A percentile compares a stretch with the other conserved stretches of the same genome.
phyloP scores from a whole-genome alignment of 2,888 invertebrate species.

The Crossocerus cetratus region DNA sequence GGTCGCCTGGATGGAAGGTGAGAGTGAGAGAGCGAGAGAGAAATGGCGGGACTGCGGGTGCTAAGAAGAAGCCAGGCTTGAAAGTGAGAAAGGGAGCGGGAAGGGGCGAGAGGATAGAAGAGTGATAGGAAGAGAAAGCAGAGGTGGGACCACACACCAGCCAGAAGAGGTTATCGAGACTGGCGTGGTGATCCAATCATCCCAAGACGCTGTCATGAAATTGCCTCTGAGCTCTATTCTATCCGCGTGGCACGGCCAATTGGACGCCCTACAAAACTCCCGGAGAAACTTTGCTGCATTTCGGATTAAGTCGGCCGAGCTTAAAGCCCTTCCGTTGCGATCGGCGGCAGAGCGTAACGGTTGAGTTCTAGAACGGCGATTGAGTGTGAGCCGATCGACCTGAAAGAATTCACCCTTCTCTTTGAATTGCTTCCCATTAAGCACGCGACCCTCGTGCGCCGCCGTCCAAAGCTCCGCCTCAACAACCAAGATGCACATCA shows the following conservation, averaged over 20 bases:
- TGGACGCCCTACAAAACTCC: slow-evolving; percentile 63
- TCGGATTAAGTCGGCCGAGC: slow-evolving; percentile 62
- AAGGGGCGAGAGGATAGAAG: slow-evolving; percentile 11
- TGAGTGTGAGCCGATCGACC: slow-evolving; percentile 44
- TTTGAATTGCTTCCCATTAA: slow-evolving; percentile 45
- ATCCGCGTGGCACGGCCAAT: slow-evolving; percentile 71
- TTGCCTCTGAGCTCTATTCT: slow-evolving; percentile 72
- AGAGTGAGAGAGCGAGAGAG: slow-evolving; percentile 29
- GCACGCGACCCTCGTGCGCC: slow-evolving; percentile 18
- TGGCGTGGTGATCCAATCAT: slow-evolving; percentile 73
- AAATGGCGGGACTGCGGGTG: slow-evolving; percentile 16
- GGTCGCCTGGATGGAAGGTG: neutral
- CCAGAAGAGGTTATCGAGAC: slow-evolving; percentile 68
- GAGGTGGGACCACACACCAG: slow-evolving; percentile 35
- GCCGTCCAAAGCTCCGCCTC: neutral
- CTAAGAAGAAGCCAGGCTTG: neutral
- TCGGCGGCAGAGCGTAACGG: slow-evolving; percentile 52
- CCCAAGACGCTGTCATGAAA: slow-evolving; percentile 73
- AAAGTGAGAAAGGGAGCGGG: slow-evolving; percentile 4
- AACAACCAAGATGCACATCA: too few species aligned
- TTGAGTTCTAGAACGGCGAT: slow-evolving; percentile 29
- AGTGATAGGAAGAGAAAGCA: slow-evolving; percentile 15
- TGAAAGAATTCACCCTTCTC: slow-evolving; percentile 54
- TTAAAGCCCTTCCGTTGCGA: slow-evolving; percentile 52
- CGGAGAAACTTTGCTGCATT: slow-evolving; percentile 70